Evolutionary conservation across 2,797 vertebrate species (phyloP), one percentile per base, ranked within the genome.

Genomic region (Squalus acanthias): DNA sequence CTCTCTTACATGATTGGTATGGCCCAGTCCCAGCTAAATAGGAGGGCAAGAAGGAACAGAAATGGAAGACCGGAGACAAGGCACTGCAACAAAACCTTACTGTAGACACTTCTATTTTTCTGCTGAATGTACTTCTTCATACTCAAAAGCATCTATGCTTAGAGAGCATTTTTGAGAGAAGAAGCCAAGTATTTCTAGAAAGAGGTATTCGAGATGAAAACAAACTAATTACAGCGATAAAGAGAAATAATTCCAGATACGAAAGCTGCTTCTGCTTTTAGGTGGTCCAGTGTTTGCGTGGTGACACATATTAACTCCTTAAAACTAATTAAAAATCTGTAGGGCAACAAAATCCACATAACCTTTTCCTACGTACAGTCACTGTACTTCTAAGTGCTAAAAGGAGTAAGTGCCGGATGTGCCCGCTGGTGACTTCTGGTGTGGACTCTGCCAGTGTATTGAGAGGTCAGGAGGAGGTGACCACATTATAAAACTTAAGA

Each of bases 1-100:
- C 96, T 98, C 98, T 96, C 98, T 97, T 94, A 98, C 98, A 0
- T 98, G 98, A 96, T 98, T 98, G 89, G 98, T 98, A 92, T 98
- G 98, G 96, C 98, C 98, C 88, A 98, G 97, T 5, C 98, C 98
- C 95, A 98, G 98, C 98, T 98, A 96, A 24, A 72, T 74, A 96
- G 94, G 95, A 96, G 5, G 96, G 8, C 96, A 39, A 22, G 5
- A 24, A 88, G 67, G 17, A 96, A 76, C 53, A 33, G 53, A 72
- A 29, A 95, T 87, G 60, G 13, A 39, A 60, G 57, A 1, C 53
- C 22, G 4, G 95, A 39, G 94, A 76, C 24, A 53, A 69, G 53
- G 33, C 91, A 70, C 29, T 13, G 15, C 33, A 60, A 85, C 6
- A 92, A 63, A 29, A 13, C 29, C 15, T 2, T 22, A 7, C 46